phyloP scores from a whole-genome alignment of 1,140 invertebrate genomes.

The Leptopilina boulardi region DNA sequence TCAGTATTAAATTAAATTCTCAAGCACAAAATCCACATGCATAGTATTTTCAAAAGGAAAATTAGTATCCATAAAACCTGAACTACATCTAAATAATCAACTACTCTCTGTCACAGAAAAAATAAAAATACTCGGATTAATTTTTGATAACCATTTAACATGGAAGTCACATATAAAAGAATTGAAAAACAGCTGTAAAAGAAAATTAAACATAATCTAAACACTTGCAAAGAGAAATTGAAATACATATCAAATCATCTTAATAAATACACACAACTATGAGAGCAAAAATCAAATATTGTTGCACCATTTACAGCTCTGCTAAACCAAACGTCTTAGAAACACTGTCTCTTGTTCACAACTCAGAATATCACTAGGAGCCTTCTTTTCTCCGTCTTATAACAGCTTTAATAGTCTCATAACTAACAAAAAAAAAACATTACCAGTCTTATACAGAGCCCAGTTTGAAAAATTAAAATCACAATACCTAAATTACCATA shows the following conservation, averaged over 20 bases:
- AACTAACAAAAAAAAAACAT: background rate
- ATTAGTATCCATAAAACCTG: too few species aligned
- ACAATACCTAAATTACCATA: background rate
- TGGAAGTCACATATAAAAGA: conserved; percentile 41
- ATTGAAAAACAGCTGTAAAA: conserved; percentile 15
- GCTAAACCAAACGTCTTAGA: background rate
- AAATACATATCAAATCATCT: background rate
- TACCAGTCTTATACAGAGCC: background rate
- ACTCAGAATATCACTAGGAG: background rate
- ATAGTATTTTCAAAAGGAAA: too few species aligned
- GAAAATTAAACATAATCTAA: conserved; percentile 1
- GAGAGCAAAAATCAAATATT: conserved; percentile 42
- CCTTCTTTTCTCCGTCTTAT: background rate
- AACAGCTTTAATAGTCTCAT: background rate
- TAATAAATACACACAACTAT: too few species aligned
- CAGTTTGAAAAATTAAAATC: background rate
- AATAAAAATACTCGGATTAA: too few species aligned
- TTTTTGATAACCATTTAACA: conserved; percentile 5
- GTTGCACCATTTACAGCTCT: conserved; percentile 28
- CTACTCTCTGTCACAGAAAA: too few species aligned
- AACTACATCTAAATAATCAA: too few species aligned
- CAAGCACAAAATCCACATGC: too few species aligned
- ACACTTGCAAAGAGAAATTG: conserved; percentile 43
- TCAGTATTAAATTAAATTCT: too few species aligned
- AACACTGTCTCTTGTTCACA: background rate